These are phyloP conservation scores for Myotis davidii DNA, from an alignment of 2,113 vertebrate species.

Conservation along the genomic window DNA sequence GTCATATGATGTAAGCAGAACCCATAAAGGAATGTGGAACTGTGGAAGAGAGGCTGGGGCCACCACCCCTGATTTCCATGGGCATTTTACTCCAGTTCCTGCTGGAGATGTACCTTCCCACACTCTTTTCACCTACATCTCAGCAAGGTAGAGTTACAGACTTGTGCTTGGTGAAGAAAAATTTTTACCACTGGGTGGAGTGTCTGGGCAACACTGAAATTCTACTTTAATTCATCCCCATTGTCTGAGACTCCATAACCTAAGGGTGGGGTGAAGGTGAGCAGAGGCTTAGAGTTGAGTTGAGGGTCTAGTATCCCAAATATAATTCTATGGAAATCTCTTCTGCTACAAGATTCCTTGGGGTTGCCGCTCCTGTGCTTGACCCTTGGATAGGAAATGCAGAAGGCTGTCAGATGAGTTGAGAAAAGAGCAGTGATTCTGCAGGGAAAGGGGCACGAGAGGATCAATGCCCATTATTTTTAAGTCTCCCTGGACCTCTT, in stretches of 20 bases:
- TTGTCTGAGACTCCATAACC: neutral
- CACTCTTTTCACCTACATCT: neutral
- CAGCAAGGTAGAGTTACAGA: neutral
- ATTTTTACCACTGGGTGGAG: neutral
- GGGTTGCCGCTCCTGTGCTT: neutral
- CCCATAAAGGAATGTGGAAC: neutral
- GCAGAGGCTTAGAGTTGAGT: neutral
- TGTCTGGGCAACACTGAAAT: neutral
- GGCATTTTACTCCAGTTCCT: neutral
- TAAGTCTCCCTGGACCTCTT: slow-evolving; percentile 8
- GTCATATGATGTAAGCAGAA: neutral
- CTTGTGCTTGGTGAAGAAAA: neutral
- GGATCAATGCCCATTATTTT: neutral
- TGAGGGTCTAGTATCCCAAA: neutral
- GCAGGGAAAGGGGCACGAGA: neutral
- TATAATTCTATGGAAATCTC: neutral
- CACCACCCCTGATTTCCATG: neutral
- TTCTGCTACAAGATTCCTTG: neutral
- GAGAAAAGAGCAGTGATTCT: neutral
- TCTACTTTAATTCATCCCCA: neutral
- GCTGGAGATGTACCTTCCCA: neutral
- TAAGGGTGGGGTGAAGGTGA: neutral
- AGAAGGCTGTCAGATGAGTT: neutral
- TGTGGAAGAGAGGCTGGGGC: neutral
- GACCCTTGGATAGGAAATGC: neutral